phyloP scores from a whole-genome alignment of 2,888 invertebrate species.

The Cryptops parisi region DNA sequence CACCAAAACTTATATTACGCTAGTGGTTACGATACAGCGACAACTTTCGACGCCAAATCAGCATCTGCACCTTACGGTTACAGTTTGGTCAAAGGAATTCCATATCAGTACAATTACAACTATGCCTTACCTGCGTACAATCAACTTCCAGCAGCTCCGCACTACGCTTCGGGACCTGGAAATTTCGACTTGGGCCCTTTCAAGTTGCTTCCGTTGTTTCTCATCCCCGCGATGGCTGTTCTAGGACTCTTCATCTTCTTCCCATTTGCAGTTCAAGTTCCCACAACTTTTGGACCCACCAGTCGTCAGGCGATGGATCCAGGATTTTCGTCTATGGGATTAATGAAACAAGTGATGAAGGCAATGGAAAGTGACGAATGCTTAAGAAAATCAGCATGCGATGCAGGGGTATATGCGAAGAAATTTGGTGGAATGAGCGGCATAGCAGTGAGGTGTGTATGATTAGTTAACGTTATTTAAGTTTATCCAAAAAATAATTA shows the following conservation, averaged over 20 bases:
- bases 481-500: too few species aligned
- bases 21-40: too few species aligned
- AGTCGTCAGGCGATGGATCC: not conserved
- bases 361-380: slow-evolving; percentile 2
- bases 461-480: too few species aligned
- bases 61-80: too few species aligned
- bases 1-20: too few species aligned
- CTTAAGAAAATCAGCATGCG: not conserved
- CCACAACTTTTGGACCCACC: not conserved
- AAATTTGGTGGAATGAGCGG: not conserved
- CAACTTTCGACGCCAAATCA: too few species aligned
- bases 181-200: not conserved
- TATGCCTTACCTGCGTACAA: too few species aligned
- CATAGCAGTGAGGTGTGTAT: not conserved
- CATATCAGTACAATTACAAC: too few species aligned
- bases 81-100: too few species aligned
- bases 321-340: not conserved
- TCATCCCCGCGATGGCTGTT: not conserved
- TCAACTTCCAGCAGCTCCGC: too few species aligned
- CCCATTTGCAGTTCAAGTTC: slow-evolving; percentile 2
- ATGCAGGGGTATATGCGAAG: slow-evolving; percentile 1
- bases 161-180: too few species aligned
- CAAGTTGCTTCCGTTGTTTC: slow-evolving; percentile 2
- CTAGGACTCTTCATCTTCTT: slow-evolving; percentile 6
- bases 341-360: not conserved